A percentile compares a stretch with the other conserved stretches of the same genome.
Conservation (phyloP, 2,113 vertebrate species). For the Phrynocephalus versicolor region DNA sequence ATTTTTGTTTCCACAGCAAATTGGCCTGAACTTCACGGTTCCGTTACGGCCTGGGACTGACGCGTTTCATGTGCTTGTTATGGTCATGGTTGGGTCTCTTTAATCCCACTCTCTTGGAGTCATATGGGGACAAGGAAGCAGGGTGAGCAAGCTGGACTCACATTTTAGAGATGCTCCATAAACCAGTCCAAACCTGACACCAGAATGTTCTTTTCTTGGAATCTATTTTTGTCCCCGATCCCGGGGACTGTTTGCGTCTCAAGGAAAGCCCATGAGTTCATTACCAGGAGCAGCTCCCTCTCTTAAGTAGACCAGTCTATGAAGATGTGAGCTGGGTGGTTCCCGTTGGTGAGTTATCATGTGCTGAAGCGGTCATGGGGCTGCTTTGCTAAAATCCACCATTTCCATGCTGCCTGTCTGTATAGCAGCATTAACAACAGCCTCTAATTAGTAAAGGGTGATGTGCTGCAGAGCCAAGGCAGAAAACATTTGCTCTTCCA, state of each 20-base stretch:
- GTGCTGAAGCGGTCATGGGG: background rate
- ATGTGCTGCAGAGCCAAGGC: background rate
- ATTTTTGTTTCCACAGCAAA: constrained; percentile 17
- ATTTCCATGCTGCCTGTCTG: background rate
- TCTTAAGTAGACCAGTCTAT: background rate
- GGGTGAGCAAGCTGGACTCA: background rate
- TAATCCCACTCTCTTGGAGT: constrained; percentile 26
- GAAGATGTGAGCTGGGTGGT: background rate
- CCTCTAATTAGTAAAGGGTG: background rate
- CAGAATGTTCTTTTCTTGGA: background rate
- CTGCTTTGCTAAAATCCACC: background rate
- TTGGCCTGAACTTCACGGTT: constrained; percentile 17
- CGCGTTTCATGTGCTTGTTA: constrained; percentile 37
- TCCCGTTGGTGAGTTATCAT: background rate
- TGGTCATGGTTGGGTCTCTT: constrained; percentile 39
- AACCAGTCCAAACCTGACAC: background rate
- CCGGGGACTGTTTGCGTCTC: background rate
- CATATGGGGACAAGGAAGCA: constrained; percentile 29
- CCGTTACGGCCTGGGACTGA: constrained; percentile 4
- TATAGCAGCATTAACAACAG: background rate
- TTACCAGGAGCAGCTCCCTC: background rate
- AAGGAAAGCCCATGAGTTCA: background rate
- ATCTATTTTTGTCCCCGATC: background rate
- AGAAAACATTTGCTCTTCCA: background rate
- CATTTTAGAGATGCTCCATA: background rate